Evolutionary conservation across 1,140 invertebrate species (phyloP).

Genomic region (Rhagoletis zephyria): DNA sequence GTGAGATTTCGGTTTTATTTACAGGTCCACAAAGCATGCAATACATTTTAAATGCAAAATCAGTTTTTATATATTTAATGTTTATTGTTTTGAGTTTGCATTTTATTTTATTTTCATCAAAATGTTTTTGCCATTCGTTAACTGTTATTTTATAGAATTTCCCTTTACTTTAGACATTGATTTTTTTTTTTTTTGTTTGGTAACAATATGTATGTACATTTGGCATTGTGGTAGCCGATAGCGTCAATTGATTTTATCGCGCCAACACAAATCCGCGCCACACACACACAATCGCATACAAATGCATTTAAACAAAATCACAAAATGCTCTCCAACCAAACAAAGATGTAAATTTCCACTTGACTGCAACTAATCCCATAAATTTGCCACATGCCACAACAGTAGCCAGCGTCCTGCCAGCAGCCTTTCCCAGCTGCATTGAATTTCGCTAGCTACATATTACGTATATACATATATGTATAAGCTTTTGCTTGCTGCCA

Average conservation of each 20-base stretch:
- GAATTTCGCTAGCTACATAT: neutral
- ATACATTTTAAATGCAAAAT: too few species aligned
- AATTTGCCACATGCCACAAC: constrained; percentile 18
- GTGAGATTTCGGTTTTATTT: too few species aligned
- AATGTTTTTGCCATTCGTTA: neutral
- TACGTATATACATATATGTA: too few species aligned
- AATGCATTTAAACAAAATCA: constrained; percentile 1
- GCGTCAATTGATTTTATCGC: constrained; percentile 46
- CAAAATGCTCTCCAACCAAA: constrained; percentile 11
- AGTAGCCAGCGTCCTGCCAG: neutral
- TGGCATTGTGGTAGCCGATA: neutral
- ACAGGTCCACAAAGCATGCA: too few species aligned
- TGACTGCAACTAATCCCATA: constrained; percentile 48
- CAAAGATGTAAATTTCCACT: constrained; percentile 50
- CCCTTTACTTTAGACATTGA: neutral
- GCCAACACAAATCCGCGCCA: neutral
- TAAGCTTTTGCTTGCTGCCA: neutral
- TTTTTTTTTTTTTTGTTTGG: neutral
- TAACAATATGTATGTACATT: neutral
- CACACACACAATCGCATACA: neutral
- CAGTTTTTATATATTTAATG: too few species aligned
- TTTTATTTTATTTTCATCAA: too few species aligned
- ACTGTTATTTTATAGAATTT: neutral
- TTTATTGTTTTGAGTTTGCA: too few species aligned
- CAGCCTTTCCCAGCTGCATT: neutral